phyloP scores from a whole-genome alignment of 2,888 invertebrate species.

The Portevinia maculata region DNA sequence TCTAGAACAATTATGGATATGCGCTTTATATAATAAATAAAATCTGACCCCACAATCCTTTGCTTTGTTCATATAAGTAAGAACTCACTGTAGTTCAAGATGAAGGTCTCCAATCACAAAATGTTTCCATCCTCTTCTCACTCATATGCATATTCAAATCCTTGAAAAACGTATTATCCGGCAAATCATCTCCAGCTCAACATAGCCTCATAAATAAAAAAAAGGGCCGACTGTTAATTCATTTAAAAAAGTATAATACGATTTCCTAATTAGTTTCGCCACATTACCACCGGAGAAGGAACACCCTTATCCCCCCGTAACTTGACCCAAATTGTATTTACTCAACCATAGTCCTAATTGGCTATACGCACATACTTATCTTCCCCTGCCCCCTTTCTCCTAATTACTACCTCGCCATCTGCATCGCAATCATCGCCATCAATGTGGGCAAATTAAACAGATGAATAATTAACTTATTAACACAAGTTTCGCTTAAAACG shows the following conservation, averaged over 20 bases:
- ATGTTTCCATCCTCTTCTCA: too few species aligned
- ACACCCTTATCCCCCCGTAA: slow-evolving; percentile 13
- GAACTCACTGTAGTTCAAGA: too few species aligned
- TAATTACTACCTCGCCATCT: slow-evolving; percentile 10
- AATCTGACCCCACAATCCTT: too few species aligned
- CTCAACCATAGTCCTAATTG: slow-evolving; percentile 26
- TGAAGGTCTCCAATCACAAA: too few species aligned
- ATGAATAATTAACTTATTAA: slow-evolving; percentile 73
- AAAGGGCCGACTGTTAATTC: neutral
- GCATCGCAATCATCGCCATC: slow-evolving; percentile 57
- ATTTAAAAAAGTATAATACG: slow-evolving; percentile 19
- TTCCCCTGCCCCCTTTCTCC: too few species aligned
- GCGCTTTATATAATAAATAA: too few species aligned
- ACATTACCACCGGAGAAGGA: slow-evolving; percentile 10
- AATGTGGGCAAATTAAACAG: slow-evolving; percentile 67
- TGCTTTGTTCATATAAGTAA: too few species aligned
- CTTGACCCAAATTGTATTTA: slow-evolving; percentile 57
- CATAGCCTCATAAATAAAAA: neutral
- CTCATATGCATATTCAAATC: too few species aligned
- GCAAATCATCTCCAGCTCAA: too few species aligned
- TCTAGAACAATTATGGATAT: too few species aligned
- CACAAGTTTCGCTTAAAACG: slow-evolving; percentile 57
- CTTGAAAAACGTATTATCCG: too few species aligned
- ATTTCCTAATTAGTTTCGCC: slow-evolving; percentile 46
- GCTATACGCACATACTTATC: slow-evolving; percentile 23